These are phyloP conservation scores for Zapus hudsonius DNA, from an alignment of 2,113 vertebrate species.

Conservation along the genomic window DNA sequence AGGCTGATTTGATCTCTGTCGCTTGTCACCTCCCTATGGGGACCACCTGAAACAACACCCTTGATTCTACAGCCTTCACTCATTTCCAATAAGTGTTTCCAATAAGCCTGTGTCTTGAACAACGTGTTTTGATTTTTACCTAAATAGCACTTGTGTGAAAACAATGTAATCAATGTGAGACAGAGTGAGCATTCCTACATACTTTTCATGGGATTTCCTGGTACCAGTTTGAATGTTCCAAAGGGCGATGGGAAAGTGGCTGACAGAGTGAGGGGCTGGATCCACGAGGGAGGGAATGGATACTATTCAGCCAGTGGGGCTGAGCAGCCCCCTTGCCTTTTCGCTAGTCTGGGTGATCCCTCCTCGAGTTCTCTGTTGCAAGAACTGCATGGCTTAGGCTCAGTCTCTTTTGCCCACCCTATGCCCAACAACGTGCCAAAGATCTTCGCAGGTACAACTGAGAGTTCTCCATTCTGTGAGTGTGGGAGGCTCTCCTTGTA, in stretches of 20 bases:
- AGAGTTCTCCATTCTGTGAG: neutral
- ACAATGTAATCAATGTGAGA: too few relatives aligned
- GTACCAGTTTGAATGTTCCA: neutral
- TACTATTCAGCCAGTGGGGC: too few relatives aligned
- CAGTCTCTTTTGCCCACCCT: neutral
- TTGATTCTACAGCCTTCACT: conserved; percentile 45
- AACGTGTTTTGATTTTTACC: conserved; percentile 9
- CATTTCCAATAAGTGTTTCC: neutral
- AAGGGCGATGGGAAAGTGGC: neutral
- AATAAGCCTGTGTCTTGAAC: neutral
- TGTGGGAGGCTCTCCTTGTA: neutral
- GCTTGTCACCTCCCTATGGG: neutral
- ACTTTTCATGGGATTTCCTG: neutral
- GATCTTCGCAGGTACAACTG: too few relatives aligned
- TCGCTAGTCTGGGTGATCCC: neutral
- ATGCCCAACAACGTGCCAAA: neutral
- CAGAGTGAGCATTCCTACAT: neutral
- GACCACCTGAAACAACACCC: conserved; percentile 31
- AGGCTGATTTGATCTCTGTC: conserved; percentile 18
- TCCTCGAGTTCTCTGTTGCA: neutral
- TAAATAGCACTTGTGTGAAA: neutral
- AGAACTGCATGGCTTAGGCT: neutral
- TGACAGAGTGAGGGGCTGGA: neutral
- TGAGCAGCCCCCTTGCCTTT: fast-evolving
- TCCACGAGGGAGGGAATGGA: neutral